Base-by-base conservation (phyloP, 2,888 invertebrate species). In the Acronicta leporina region DNA sequence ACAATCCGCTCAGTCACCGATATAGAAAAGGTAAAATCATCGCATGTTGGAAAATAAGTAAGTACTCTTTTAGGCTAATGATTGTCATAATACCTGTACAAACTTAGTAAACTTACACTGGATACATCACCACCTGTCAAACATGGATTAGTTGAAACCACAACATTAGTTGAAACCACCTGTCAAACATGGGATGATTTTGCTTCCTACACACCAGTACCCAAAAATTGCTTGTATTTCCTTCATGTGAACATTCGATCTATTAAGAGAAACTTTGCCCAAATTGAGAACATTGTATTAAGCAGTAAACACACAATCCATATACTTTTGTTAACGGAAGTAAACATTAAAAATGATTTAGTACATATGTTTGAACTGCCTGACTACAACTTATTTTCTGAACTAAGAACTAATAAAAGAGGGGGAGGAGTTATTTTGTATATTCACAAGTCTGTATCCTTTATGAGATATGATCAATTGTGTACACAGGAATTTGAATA, bases 161-260 rank as follows among this genome's bases (percentile, higher is more conserved):
- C 14, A 27, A 10, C 27, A 45, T 20, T 45, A 27, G 6, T 30
- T 4, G 45, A 45, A 45, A 45, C 4, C 7, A 45, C 27, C 13
- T 45, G 45, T n/a, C 45, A 45, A 30, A 45, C 45, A 45, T 45
- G 45, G 45, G 45, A 45, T 45, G 45, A 30, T 45, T 45, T 45
- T 45, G 13, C 45, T 45, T 45, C 7, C 9, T 3, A 45, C 8
- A 27, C 5, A 30, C 27, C 45, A 8, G 45, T 5, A 5, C 45
- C 45, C 4, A 2, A 45, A 10, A 45, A 10, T 27, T 45, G 27
- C 8, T 27, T 45, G n/a, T 40, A 6, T 40, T 40, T 14, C 6
- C n/a, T 40, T 5, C 38, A 40, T 40, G 38, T 40, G 13, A 45
- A 45, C 45, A 30, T 45, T n/a, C 13, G 27, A n/a, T 45, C 45